A percentile compares a stretch with the other conserved stretches of the same genome.
Evolutionary conservation across 2,888 invertebrate species (phyloP).

Genomic region (Hypomecis atomaria): DNA sequence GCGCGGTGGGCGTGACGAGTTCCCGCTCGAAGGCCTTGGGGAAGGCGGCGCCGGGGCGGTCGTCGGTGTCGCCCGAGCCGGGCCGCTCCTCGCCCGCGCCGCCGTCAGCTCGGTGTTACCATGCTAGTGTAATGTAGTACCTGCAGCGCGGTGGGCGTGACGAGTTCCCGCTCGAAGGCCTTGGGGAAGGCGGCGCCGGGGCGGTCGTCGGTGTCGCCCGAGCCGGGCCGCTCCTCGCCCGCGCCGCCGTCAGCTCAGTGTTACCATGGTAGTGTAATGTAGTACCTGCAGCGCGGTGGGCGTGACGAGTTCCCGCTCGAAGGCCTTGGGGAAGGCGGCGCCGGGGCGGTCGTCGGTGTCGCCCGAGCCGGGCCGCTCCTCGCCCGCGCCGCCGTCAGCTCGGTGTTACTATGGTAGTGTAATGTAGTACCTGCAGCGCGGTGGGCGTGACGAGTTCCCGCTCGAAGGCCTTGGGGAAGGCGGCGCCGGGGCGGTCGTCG

Average conservation of each 20-base stretch:
- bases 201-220: conserved; percentile 88
- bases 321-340: conserved; percentile 94
- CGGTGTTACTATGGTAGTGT: conserved; percentile 58
- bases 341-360: conserved; percentile 89
- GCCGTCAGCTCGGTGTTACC: conserved; percentile 81
- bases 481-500: conserved; percentile 89
- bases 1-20: conserved; percentile 90
- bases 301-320: conserved; percentile 92
- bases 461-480: conserved; percentile 95
- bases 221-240: conserved; percentile 84
- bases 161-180: conserved; percentile 93
- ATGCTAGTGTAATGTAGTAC: conserved; percentile 44
- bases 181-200: conserved; percentile 94
- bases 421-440: conserved; percentile 78
- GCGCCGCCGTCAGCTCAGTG: conserved; percentile 55
- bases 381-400: conserved; percentile 84
- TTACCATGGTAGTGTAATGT: neutral
- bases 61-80: conserved; percentile 87
- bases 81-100: conserved; percentile 83
- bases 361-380: conserved; percentile 84
- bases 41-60: conserved; percentile 91
- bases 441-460: conserved; percentile 92
- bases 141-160: conserved; percentile 89
- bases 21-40: conserved; percentile 95
- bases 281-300: conserved; percentile 87